Evolutionary conservation across 2,797 vertebrate genomes (phyloP), one percentile per base, ranked within the genome.

Genomic region (Spea hammondii): DNA sequence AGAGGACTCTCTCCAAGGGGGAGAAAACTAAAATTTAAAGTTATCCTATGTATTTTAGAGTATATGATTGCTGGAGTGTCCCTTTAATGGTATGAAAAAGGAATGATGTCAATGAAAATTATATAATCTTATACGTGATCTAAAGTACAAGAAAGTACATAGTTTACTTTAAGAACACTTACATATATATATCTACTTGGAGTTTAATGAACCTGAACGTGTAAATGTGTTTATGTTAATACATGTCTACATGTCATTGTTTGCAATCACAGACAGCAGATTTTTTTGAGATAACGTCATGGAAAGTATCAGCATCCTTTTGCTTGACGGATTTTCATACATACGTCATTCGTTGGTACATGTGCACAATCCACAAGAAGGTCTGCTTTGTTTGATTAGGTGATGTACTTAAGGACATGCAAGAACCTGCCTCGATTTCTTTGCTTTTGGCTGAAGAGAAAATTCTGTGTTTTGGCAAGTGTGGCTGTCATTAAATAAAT

Each of bases 371-470:
- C 69, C 62, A 80, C 49, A 74, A 62, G 72, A 80, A 76, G 62
- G 62, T 67, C 44, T 72, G 68, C 73, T 80, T 72, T 80, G 79
- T 80, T 72, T 72, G 55, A 55, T 76, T 76, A 76, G 73, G 60
- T 75, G 73, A 80, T 76, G 73, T 76, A 49, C 66, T 59, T 76
- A 45, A 55, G 48, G 59, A 72, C 79, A 67, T 53, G 79, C 74
- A 67, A 54, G 13, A 57, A 57, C 79, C 59, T 57, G 79, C 6
- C 13, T n/a, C 69, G 5, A 65, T 62, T 76, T 76, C 79, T 69
- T 80, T 47, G 46, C 68, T 48, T 65, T 60, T 53, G 51, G 65
- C 44, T 51, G 65, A 79, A 67, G 48, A 49, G 46, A 67, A 67
- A 67, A 49, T n/a, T 10, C 14, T 17, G 59, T 67, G 46, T 67